Evolutionary conservation across 1,140 invertebrate genomes (phyloP).

Genomic region (Aphidius ervi): DNA sequence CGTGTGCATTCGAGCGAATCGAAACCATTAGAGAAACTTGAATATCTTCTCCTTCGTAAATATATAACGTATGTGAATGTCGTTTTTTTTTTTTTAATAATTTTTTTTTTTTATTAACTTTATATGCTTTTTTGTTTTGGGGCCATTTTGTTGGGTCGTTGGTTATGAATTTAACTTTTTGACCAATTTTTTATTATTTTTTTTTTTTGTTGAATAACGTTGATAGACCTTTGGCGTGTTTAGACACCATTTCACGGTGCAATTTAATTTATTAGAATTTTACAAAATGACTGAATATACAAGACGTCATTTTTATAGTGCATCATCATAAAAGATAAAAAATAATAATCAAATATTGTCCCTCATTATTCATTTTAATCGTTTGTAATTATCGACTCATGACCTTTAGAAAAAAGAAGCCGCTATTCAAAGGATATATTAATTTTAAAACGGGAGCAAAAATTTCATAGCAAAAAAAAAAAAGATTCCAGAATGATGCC

Average conservation of each 20-base stretch:
- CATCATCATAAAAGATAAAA: neutral
- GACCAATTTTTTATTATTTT: neutral
- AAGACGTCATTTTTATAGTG: neutral
- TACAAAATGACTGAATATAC: constrained; percentile 25
- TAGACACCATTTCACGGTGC: constrained; percentile 43
- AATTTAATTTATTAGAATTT: constrained; percentile 46
- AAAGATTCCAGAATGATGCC: neutral
- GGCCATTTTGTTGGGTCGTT: neutral
- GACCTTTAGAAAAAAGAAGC: constrained; percentile 11
- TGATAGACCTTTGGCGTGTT: constrained; percentile 48
- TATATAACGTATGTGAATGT: constrained; percentile 33
- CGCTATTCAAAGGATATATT: neutral
- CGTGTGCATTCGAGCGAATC: constrained; percentile 41
- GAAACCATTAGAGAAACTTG: constrained; percentile 43
- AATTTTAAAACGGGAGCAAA: constrained; percentile 13
- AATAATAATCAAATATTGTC: neutral
- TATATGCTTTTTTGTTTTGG: constrained; percentile 4
- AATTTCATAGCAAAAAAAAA: neutral
- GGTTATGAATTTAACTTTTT: neutral
- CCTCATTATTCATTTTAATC: constrained; percentile 29
- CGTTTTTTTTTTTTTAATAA: constrained; percentile 20
- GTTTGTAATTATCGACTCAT: constrained; percentile 23
- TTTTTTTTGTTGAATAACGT: constrained; percentile 30
- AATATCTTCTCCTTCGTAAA: constrained; percentile 36
- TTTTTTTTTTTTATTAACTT: constrained; percentile 10